Conservation (phyloP, 1,140 invertebrate species). For the Drosophila elegans region DNA sequence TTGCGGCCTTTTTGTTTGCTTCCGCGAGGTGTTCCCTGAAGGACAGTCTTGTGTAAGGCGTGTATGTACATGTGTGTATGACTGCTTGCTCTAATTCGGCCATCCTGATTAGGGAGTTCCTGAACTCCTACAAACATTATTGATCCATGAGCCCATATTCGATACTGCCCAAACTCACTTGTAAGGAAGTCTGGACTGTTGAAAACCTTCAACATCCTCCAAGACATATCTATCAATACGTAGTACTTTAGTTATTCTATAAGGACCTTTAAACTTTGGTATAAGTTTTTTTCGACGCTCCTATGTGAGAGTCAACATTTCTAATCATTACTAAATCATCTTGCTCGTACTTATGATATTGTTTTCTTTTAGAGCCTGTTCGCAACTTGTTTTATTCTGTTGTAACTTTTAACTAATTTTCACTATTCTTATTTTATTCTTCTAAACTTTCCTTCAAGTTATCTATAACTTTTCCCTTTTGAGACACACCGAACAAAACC, state of each 20-base stretch:
- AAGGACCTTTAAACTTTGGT: background rate
- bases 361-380: background rate
- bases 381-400: background rate
- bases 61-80: no score
- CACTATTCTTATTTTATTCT: background rate
- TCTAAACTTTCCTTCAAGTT: no score
- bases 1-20: no score
- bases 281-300: background rate
- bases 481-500: no score
- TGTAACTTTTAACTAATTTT: background rate
- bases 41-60: no score
- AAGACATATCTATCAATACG: background rate
- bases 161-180: background rate
- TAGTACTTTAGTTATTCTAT: background rate
- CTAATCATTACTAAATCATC: background rate
- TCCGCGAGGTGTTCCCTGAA: no score
- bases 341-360: background rate
- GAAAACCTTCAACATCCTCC: constrained; percentile 1
- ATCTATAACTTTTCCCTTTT: no score
- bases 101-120: no score
- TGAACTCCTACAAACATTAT: no score
- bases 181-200: background rate
- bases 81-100: no score
- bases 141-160: no score
- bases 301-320: background rate